Base-by-base conservation (phyloP, 35 echinoderm and acorn worm genomes). In the Ophioderma brevispina region DNA sequence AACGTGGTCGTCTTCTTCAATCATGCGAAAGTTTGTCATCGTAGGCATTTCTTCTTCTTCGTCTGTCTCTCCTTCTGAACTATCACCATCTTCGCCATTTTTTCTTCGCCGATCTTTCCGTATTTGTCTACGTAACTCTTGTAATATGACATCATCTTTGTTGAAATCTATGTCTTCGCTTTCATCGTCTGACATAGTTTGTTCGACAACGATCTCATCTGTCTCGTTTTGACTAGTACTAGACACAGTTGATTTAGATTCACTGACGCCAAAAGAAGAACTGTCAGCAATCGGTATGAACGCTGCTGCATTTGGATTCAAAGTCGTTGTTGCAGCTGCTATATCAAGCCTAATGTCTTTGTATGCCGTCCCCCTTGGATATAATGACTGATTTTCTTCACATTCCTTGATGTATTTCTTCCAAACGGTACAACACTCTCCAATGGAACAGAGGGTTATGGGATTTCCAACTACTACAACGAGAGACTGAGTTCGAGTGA, bases 391-490 rank as follows among this genome's bases (percentile, higher is more conserved):
- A 46, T 95, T 55, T 25, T 85, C 41, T 50, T 91, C 55, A 49
- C 96, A 98, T 55, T 85, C 78, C 33, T 89, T 32, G 39, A 98
- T 55, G 76, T 91, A 98, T 4, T 77, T 86, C 64, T 81, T 80
- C 96, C 96, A 98, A 18, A 86, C 90, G 33, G 88, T 90, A 52
- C 81, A 75, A 14, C 88, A 94, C 21, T 85, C 64, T 14, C 96
- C 96, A 30, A 95, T 63, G 0, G 87, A 87, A 39, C 93, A 95
- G 21, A 98, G 76, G 0, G 96, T 84, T 38, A 90, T 76, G 18
- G 96, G 96, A 59, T 98, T 90, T 1, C 96, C 96, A 25, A 98
- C 87, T 3, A 95, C 91, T 28, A 88, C 42, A 37, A 98, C 35
- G 8, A 92, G 79, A 37, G 93, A 92, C 78, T 94, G 90, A 32